phyloP scores from a whole-genome alignment of 2,888 invertebrate species.

The Chironomus riparius region DNA sequence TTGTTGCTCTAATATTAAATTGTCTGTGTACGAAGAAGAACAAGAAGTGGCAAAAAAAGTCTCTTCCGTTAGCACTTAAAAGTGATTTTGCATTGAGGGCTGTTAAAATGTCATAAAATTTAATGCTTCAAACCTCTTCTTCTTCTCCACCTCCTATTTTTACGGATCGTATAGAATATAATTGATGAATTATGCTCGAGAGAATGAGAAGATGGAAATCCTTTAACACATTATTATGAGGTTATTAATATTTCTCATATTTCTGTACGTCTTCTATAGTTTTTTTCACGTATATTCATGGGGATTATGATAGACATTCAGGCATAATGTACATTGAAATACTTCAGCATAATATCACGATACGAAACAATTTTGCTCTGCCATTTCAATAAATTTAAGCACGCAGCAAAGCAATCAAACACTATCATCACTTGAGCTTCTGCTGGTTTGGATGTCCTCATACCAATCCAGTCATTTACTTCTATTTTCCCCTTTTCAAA shows the following conservation, averaged over 20 bases:
- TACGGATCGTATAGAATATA: too few relatives aligned
- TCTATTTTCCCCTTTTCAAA: background rate
- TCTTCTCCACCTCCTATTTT: too few relatives aligned
- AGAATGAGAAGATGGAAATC: too few relatives aligned
- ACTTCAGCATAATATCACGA: background rate
- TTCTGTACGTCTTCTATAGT: too few relatives aligned
- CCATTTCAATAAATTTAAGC: constrained; percentile 21
- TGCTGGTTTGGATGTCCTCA: too few relatives aligned
- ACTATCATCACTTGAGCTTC: constrained; percentile 7
- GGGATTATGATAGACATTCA: background rate
- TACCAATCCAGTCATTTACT: background rate
- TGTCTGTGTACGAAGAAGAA: background rate
- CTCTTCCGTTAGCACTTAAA: background rate
- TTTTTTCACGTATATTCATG: background rate
- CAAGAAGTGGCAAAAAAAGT: background rate
- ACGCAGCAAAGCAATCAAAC: constrained; percentile 27
- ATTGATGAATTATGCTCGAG: too few relatives aligned
- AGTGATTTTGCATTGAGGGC: background rate
- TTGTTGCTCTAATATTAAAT: background rate
- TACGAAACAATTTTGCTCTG: background rate
- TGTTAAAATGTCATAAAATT: constrained; percentile 5
- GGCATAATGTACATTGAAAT: background rate
- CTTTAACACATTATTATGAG: too few relatives aligned
- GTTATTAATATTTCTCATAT: too few relatives aligned
- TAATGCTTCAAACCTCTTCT: background rate